Evolutionary conservation across 2,797 vertebrate species (phyloP), one percentile per base, ranked within the genome.

Genomic region (Malacoctenus gilli): DNA sequence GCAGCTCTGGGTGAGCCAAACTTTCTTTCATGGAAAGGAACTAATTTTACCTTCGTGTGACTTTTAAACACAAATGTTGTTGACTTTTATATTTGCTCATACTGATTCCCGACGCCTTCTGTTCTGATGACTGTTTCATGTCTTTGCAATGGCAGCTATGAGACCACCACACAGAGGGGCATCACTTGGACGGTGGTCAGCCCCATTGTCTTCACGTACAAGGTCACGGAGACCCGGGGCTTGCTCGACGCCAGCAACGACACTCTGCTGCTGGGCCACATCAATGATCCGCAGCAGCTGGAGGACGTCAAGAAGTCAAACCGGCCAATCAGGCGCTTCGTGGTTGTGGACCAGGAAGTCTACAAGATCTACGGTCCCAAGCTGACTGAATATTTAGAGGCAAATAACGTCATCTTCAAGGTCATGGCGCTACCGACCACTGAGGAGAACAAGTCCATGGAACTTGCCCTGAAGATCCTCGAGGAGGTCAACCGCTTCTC

Each of bases 401-500:
- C 80, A 47, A 87, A 91, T 22, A 79, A 91, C 0, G 91, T 93
- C 19, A 37, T 85, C 20, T 88, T 87, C 82, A 91, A 86, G 77
- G 89, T 94, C 57, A 76, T 94, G 0, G 43, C 92, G 20, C 75
- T 94, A 30, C 88, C 90, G 0, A 93, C 92, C 46, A 92, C 90
- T 0, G 91, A 94, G 56, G 92, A 94, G 75, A 94, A 90, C 0
- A 94, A 94, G 81, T 93, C 92, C 40, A 93, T 94, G 87, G 90
- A 92, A 22, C 64, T 91, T 51, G 92, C 86, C n/a, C 44, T 94
- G 77, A 89, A 84, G 40, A 93, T 93, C 65, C 54, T 94, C 9
- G 86, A 92, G 10, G 93, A 94, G 72, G 85, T 94, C 2, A 92
- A 94, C 63, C 83, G 46, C 5, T 94, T 94, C 68, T 87, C 87